Conservation (phyloP, 2,888 invertebrate genomes). For the Andrena chrysosceles region DNA sequence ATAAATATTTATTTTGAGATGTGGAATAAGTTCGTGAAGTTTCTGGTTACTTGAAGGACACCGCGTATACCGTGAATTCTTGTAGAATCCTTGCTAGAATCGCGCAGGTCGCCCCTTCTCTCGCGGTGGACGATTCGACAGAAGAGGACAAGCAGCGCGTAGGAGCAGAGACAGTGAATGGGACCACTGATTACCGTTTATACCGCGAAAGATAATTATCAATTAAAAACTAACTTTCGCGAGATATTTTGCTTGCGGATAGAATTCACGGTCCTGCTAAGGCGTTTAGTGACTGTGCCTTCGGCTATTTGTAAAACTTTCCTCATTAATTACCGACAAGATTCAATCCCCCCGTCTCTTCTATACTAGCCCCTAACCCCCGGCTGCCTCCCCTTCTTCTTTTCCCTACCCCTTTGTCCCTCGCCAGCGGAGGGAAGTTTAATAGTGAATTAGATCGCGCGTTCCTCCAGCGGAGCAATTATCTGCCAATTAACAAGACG, state of each 20-base stretch:
- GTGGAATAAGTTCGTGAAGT: too few relatives aligned
- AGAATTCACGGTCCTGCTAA: constrained; percentile 72
- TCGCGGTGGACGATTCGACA: neutral
- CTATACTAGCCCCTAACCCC: constrained; percentile 59
- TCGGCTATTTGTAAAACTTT: constrained; percentile 82
- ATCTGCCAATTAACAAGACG: constrained; percentile 75
- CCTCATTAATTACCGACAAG: constrained; percentile 82
- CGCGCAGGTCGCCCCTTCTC: constrained; percentile 12
- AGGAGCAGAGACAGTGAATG: constrained; percentile 36
- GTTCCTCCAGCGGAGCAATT: constrained; percentile 67
- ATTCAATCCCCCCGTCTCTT: constrained; percentile 76
- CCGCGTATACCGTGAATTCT: neutral
- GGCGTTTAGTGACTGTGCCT: constrained; percentile 77
- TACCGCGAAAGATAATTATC: constrained; percentile 71
- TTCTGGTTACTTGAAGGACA: too few relatives aligned
- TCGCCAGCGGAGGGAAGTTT: constrained; percentile 75
- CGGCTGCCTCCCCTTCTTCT: constrained; percentile 42
- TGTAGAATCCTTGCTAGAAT: neutral
- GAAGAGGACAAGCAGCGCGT: neutral
- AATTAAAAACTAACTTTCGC: constrained; percentile 74
- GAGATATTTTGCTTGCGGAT: constrained; percentile 73
- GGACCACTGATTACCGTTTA: constrained; percentile 58
- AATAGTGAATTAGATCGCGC: constrained; percentile 79
- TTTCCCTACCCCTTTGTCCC: constrained; percentile 76
- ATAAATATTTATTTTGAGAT: too few relatives aligned